Percentiles rank a stretch among this genome's conserved stretches.
Evolutionary conservation across 2,113 vertebrate species (phyloP).

Genomic region (Lynx canadensis): DNA sequence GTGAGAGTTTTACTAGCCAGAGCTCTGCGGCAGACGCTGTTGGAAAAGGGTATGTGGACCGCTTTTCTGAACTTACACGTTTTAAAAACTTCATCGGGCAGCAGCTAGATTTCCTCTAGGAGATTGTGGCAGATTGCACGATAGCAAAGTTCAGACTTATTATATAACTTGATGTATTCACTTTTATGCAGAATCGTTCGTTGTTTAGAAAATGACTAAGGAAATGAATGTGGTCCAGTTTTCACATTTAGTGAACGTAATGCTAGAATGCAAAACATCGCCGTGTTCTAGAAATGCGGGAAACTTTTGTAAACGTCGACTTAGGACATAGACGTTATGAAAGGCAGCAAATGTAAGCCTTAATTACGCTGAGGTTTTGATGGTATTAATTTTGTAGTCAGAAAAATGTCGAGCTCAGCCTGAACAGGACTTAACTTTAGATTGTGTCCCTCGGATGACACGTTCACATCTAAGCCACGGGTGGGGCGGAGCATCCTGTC

Average conservation of each 20-base stretch:
- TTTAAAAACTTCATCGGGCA: background rate
- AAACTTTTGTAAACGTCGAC: background rate
- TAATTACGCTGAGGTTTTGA: background rate
- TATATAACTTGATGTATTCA: rapidly evolving
- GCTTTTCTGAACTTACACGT: rapidly evolving
- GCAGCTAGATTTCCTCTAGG: background rate
- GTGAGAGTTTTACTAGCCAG: conserved; percentile 93
- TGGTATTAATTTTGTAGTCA: background rate
- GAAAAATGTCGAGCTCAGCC: background rate
- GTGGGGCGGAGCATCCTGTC: rapidly evolving
- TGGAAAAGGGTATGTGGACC: conserved; percentile 90
- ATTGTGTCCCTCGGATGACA: background rate
- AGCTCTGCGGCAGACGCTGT: conserved; percentile 89
- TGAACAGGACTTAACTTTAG: rapidly evolving
- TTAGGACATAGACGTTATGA: background rate
- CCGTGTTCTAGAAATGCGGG: background rate
- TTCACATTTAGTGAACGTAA: background rate
- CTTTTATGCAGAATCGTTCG: background rate
- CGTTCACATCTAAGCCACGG: background rate
- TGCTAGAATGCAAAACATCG: background rate
- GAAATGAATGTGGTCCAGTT: background rate
- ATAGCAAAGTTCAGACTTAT: rapidly evolving
- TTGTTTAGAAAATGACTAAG: background rate
- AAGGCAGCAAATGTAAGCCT: background rate
- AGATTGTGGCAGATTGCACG: background rate